Conservation (phyloP, 2,797 vertebrate genomes). For the Cyclopterus lumpus region DNA sequence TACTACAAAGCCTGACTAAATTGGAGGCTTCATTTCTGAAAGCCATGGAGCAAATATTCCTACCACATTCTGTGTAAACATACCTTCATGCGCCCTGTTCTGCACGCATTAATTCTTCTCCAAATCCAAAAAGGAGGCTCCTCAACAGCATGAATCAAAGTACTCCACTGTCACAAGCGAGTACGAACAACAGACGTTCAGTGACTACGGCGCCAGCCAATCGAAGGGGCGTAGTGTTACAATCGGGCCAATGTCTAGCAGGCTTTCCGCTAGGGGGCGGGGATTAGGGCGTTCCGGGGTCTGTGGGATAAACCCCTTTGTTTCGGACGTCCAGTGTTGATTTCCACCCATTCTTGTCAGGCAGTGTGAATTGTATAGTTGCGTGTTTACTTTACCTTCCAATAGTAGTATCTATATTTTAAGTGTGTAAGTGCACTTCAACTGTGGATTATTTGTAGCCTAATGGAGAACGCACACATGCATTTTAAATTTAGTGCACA, state of each 20-base stretch:
- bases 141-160: slow-evolving; percentile 63
- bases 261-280: slow-evolving; percentile 39
- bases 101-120: slow-evolving; percentile 58
- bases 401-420: background rate
- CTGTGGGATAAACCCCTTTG: slow-evolving; percentile 79
- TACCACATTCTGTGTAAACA: slow-evolving; percentile 17
- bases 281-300: slow-evolving; percentile 44
- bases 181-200: slow-evolving; percentile 64
- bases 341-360: background rate
- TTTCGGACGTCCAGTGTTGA: slow-evolving; percentile 72
- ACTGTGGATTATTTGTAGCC: background rate
- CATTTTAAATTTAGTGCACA: background rate
- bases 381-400: background rate
- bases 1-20: background rate
- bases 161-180: slow-evolving; percentile 64
- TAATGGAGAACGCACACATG: background rate
- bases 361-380: background rate
- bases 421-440: background rate
- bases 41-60: background rate
- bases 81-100: slow-evolving; percentile 77
- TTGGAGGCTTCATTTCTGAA: background rate
- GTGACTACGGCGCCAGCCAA: slow-evolving; percentile 66
- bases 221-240: slow-evolving; percentile 39
- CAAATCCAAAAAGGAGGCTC: slow-evolving; percentile 52
- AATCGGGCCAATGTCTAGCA: slow-evolving; percentile 51